These are phyloP conservation scores for Harpagifer antarcticus DNA, from an alignment of 2,797 vertebrate species.

Conservation along the genomic window DNA sequence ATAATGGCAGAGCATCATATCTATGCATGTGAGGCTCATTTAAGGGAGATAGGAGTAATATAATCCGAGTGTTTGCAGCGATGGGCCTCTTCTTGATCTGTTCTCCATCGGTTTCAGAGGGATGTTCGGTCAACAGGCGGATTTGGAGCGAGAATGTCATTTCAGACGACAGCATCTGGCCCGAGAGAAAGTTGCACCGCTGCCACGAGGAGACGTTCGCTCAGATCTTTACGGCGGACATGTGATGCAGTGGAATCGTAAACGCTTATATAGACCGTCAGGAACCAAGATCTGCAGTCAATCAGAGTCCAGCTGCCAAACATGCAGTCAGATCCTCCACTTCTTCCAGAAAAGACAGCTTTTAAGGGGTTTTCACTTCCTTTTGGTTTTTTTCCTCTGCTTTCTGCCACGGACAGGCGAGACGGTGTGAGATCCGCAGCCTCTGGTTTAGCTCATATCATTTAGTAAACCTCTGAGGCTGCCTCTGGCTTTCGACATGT, in stretches of 20 bases:
- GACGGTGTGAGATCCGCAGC: conserved; percentile 67
- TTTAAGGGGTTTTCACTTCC: conserved; percentile 64
- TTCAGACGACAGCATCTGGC: conserved; percentile 38
- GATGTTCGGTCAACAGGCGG: conserved; percentile 50
- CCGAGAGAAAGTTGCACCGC: conserved; percentile 11
- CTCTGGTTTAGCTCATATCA: conserved; percentile 65
- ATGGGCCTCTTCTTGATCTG: conserved; percentile 49
- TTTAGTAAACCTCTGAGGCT: conserved; percentile 53
- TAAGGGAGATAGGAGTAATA: conserved; percentile 31
- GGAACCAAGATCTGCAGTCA: conserved; percentile 64
- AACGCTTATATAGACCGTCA: conserved; percentile 60
- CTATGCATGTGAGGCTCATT: conserved; percentile 28
- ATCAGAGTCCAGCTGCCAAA: conserved; percentile 60
- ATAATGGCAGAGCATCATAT: conserved; percentile 27
- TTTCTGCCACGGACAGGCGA: conserved; percentile 31
- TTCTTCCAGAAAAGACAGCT: conserved; percentile 45
- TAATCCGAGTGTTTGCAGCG: conserved; percentile 12
- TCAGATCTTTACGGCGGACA: conserved; percentile 40
- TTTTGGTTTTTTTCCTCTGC: conserved; percentile 15
- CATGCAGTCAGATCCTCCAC: conserved; percentile 41
- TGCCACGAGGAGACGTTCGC: conserved; percentile 16
- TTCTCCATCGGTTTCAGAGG: conserved; percentile 64
- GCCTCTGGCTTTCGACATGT: conserved; percentile 65
- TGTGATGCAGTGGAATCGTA: conserved; percentile 59
- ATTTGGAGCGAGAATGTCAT: conserved; percentile 21